phyloP scores from a whole-genome alignment of 2,797 vertebrate genomes.

The Botia kubotai region DNA sequence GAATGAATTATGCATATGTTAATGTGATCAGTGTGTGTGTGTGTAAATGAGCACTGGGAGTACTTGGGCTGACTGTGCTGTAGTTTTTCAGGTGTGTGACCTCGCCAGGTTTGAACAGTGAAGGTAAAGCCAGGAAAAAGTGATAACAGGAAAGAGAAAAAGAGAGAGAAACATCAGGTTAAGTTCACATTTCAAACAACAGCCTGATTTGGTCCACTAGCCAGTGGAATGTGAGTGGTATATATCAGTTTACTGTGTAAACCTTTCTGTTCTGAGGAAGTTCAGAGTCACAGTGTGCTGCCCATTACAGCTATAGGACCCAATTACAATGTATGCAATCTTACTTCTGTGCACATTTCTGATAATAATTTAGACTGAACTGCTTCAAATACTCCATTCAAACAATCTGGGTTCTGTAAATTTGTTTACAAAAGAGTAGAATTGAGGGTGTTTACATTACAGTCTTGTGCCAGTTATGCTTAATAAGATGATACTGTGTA shows the following conservation, averaged over 20 bases:
- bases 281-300: not conserved
- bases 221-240: conserved; percentile 15
- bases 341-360: no score
- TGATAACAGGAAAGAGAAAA: conserved; percentile 36
- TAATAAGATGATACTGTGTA: no score
- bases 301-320: not conserved
- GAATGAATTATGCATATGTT: conserved; percentile 19
- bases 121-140: conserved; percentile 49
- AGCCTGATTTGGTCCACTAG: conserved; percentile 17
- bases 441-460: no score
- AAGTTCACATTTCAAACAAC: conserved; percentile 32
- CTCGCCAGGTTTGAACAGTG: conserved; percentile 21
- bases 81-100: conserved; percentile 31
- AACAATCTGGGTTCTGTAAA: no score
- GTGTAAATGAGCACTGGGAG: conserved; percentile 14
- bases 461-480: no score
- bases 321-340: no score
- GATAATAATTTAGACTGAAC: no score
- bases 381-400: no score
- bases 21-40: conserved; percentile 16
- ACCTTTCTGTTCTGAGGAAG: not conserved
- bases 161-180: conserved; percentile 35
- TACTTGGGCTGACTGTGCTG: conserved; percentile 16
- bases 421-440: no score
- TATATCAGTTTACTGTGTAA: conserved; percentile 20